Percentiles rank a stretch among this genome's conserved stretches.
Evolutionary conservation across 2,888 invertebrate species (phyloP).

Genomic region (Napeogenes inachia): DNA sequence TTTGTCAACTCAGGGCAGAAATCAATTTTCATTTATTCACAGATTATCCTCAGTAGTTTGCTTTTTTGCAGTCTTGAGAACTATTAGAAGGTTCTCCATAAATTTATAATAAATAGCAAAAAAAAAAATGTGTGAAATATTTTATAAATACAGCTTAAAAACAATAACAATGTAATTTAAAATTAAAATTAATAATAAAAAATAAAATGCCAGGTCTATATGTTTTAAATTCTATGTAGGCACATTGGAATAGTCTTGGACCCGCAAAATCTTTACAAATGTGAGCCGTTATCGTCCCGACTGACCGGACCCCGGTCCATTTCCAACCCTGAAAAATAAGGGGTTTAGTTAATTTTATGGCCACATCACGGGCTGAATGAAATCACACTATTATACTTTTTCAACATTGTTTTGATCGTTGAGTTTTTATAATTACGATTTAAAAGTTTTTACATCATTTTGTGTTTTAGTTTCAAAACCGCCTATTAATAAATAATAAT

Average conservation of each 20-base stretch:
- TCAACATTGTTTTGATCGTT: constrained; percentile 21
- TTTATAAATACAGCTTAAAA: background rate
- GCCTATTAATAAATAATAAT: no score
- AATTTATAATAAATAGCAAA: constrained; percentile 6
- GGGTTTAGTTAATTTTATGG: constrained; percentile 78
- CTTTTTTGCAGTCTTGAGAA: constrained; percentile 45
- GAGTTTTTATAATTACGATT: background rate
- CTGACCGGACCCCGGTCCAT: constrained; percentile 65
- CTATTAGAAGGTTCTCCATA: constrained; percentile 23
- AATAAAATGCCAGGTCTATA: constrained; percentile 16
- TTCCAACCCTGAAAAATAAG: constrained; percentile 76
- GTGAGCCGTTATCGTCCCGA: constrained; percentile 73
- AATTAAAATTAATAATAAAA: background rate
- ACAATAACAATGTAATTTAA: background rate
- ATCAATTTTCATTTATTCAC: constrained; percentile 78
- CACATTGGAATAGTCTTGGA: constrained; percentile 54
- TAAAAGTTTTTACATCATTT: no score
- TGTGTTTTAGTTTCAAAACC: no score
- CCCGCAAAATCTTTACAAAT: constrained; percentile 75
- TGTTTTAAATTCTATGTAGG: constrained; percentile 45
- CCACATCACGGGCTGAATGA: constrained; percentile 73
- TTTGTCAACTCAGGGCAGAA: constrained; percentile 70
- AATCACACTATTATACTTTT: constrained; percentile 47
- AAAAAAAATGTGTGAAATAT: no score
- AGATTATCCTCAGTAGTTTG: constrained; percentile 69